Evolutionary conservation across 2,888 invertebrate species (phyloP).

Genomic region (Drosophila pseudotalamancana): DNA sequence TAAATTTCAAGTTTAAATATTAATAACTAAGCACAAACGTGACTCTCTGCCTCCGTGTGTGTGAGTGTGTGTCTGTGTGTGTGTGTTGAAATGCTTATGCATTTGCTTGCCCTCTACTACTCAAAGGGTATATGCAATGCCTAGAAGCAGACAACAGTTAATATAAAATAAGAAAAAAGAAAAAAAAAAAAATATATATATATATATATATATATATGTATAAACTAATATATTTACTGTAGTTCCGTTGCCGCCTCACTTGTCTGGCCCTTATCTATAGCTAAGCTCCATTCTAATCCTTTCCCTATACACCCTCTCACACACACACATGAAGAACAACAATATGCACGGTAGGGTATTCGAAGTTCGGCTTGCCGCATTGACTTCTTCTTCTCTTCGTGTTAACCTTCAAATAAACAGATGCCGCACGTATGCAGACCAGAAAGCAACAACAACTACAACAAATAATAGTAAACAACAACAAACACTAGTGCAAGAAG

Average conservation of each 20-base stretch:
- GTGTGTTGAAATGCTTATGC: slow-evolving; percentile 51
- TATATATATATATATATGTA: no score
- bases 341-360: no score
- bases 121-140: not conserved
- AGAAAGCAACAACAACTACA: slow-evolving; percentile 32
- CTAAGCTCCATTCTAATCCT: no score
- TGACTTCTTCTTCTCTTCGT: not conserved
- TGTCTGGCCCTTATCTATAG: no score
- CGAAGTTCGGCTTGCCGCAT: not conserved
- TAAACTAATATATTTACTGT: no score
- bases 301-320: no score
- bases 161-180: no score
- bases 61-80: slow-evolving; percentile 15
- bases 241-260: no score
- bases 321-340: no score
- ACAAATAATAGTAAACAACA: slow-evolving; percentile 8
- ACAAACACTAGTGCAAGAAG: no score
- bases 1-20: slow-evolving; percentile 70
- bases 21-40: slow-evolving; percentile 69
- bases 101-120: slow-evolving; percentile 42
- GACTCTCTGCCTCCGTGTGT: slow-evolving; percentile 19
- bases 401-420: slow-evolving; percentile 68
- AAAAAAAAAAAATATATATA: no score
- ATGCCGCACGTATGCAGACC: slow-evolving; percentile 52
- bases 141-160: not conserved